These are phyloP conservation scores for Sphecodes monilicornis DNA, from an alignment of 2,888 invertebrate genomes.

Conservation along the genomic window DNA sequence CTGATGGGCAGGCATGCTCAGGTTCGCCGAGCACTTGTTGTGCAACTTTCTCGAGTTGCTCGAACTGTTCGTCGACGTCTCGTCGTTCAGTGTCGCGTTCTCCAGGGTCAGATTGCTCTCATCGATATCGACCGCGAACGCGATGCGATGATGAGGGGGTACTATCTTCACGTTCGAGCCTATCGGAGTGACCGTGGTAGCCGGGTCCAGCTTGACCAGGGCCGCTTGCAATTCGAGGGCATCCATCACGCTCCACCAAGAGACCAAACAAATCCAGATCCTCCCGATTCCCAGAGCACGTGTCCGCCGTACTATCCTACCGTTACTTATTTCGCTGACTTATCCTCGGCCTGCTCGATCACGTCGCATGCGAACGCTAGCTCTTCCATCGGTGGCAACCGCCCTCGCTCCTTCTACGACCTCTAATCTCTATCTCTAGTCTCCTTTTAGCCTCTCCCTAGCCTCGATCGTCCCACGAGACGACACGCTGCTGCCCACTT, in stretches of 20 bases:
- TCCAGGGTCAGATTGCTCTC: constrained; percentile 61
- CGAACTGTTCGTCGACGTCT: constrained; percentile 46
- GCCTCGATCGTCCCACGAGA: constrained; percentile 14
- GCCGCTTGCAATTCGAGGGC: constrained; percentile 82
- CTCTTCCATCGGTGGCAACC: constrained; percentile 46
- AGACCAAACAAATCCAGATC: constrained; percentile 9
- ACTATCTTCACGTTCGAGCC: constrained; percentile 76
- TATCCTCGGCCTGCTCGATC: constrained; percentile 18
- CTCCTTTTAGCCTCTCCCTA: neutral
- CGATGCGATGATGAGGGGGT: constrained; percentile 72
- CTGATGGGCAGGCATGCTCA: constrained; percentile 54
- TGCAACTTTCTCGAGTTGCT: constrained; percentile 49
- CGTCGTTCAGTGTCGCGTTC: constrained; percentile 45
- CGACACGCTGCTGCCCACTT: constrained; percentile 19
- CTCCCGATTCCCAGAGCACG: neutral
- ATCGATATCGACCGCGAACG: constrained; percentile 74
- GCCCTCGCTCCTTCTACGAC: neutral
- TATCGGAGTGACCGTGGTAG: constrained; percentile 82
- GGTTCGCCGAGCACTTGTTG: constrained; percentile 47
- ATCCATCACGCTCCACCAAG: constrained; percentile 73
- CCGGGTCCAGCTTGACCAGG: constrained; percentile 82
- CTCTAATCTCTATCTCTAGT: neutral
- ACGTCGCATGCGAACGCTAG: constrained; percentile 24
- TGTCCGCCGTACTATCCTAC: neutral
- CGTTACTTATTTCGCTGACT: constrained; percentile 26